Percentiles rank a stretch among this genome's conserved stretches.
These are phyloP conservation scores for Herpetotheres cachinnans DNA, from an alignment of 2,113 vertebrate species.

Conservation along the genomic window DNA sequence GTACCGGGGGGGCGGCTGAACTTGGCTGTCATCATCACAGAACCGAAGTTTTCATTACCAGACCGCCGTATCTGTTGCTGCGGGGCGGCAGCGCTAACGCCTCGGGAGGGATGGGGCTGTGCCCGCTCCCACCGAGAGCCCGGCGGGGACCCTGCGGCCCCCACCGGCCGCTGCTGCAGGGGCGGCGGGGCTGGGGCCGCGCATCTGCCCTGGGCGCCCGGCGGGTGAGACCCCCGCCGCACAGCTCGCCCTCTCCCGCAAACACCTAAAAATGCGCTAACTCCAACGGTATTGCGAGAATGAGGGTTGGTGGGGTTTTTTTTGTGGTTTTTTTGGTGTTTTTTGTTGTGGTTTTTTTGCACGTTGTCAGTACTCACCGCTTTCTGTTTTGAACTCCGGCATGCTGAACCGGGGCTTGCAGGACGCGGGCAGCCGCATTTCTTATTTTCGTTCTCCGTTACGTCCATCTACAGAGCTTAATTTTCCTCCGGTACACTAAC, in stretches of 20 bases:
- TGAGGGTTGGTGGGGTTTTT: background rate
- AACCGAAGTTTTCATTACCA: background rate
- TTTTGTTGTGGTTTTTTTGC: background rate
- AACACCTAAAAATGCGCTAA: rapidly evolving
- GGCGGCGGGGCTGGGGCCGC: background rate
- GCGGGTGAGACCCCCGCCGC: background rate
- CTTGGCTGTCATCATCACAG: background rate
- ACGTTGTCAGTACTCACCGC: rapidly evolving
- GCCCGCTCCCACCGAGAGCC: background rate
- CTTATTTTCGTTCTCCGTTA: rapidly evolving
- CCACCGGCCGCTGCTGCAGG: background rate
- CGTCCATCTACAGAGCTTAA: background rate
- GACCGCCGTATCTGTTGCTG: background rate
- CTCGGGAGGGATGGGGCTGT: background rate
- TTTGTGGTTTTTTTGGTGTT: background rate
- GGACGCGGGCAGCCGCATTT: background rate
- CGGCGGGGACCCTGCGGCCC: background rate
- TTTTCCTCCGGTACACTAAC: rapidly evolving
- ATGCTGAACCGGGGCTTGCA: background rate
- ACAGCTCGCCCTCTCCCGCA: background rate
- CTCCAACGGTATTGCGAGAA: background rate
- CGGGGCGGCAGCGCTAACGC: background rate
- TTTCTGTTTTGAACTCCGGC: background rate
- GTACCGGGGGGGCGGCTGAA: background rate
- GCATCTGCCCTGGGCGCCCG: background rate